phyloP scores from a whole-genome alignment of 2,113 vertebrate genomes.

The Nothocercus julius region DNA sequence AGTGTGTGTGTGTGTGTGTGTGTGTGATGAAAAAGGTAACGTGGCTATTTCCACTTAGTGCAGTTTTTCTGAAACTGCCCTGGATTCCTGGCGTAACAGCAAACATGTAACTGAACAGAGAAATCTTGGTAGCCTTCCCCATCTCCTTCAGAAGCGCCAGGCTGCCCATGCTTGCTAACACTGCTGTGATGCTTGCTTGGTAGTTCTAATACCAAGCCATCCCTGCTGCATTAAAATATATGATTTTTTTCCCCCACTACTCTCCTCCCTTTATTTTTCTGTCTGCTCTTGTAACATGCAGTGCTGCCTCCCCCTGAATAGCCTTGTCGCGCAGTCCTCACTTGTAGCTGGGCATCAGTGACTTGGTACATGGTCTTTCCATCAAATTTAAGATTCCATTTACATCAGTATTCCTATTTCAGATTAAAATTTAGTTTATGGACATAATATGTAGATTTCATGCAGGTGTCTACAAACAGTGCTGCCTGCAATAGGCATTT shows the following conservation, averaged over 20 bases:
- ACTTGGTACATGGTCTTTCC: neutral
- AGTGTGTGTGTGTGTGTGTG: neutral
- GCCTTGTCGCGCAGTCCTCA: neutral
- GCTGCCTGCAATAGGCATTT: neutral
- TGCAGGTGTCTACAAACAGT: neutral
- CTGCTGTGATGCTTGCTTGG: neutral
- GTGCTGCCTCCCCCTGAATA: neutral
- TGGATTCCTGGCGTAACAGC: neutral
- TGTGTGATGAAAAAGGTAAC: neutral
- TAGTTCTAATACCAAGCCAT: neutral
- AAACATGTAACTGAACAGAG: neutral
- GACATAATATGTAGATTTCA: neutral
- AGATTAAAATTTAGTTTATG: neutral
- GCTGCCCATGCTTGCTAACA: neutral
- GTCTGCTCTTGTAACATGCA: neutral
- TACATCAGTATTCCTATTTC: neutral
- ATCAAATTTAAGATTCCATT: neutral
- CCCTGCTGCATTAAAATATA: neutral
- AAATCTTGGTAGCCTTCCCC: neutral
- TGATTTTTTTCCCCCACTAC: neutral
- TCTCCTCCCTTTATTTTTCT: neutral
- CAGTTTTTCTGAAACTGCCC: neutral
- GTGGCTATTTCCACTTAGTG: neutral
- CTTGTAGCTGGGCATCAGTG: neutral
- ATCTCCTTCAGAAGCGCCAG: neutral